Evolutionary conservation across 2,888 invertebrate genomes (phyloP), one percentile per base, ranked within the genome.

Genomic region (Capitulum mitella): DNA sequence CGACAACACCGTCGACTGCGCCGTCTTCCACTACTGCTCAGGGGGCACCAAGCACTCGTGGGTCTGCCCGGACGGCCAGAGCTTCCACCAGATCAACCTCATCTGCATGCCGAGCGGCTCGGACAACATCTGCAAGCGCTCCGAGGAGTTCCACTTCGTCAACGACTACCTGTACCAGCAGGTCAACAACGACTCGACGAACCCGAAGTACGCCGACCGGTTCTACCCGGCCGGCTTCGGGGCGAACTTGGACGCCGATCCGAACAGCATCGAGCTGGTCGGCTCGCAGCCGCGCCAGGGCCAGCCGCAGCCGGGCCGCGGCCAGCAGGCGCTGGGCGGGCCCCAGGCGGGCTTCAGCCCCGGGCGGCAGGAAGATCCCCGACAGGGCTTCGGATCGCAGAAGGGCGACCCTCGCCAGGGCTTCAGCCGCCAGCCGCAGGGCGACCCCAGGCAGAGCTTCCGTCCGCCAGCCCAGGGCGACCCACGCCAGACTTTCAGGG

Each of bases 1-100:
- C 43, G 95, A 95, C 84, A 93, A 94, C 84, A 92, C 92, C 76
- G 89, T 96, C 40, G 91, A 90, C 83, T 96, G 95, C 84, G 95
- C 95, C 86, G 94, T 95, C 61, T 96, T 95, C 90, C 95, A 95
- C 85, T 95, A 95, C 86, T 95, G 95, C 85, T 94, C 95, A 85
- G 95, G 94, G 83, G 93, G 91, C 83, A 92, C 92, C 61, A 92
- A 91, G 84, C 95, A 95, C 86, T 95, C 95, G 3, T 96, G 95
- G 95, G 92, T 95, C 83, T 96, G 95, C 83, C 95, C 95, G 0
- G 94, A 94, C 83, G 94, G 94, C 79, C 95, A 95, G 85, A 91
- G 91, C 77, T 93, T 93, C 90, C 93, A 93, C 84, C 93, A 93
- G 89, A 94, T 95, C 26, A 95, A 96, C 85, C 87, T 96, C 81